Evolutionary conservation across 2,888 invertebrate species (phyloP).

Genomic region (Lycocerus yunnanus): DNA sequence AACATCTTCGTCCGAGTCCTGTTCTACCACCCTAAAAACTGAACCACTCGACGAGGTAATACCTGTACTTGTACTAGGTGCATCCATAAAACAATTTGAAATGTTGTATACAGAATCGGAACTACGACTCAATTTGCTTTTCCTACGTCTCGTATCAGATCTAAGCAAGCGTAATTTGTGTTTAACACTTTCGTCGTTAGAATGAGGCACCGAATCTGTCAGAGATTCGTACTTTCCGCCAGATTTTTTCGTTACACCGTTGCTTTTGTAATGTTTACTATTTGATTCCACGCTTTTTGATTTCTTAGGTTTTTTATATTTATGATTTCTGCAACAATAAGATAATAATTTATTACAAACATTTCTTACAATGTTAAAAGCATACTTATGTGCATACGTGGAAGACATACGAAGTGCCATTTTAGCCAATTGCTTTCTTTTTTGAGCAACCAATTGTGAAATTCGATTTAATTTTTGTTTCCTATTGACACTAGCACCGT

Average conservation of each 20-base stretch:
- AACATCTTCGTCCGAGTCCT: conserved; percentile 66
- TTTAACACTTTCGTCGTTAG: neutral
- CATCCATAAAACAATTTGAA: conserved; percentile 59
- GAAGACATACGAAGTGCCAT: conserved; percentile 64
- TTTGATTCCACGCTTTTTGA: conserved; percentile 37
- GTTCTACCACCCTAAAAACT: conserved; percentile 56
- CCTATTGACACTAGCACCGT: conserved; percentile 30
- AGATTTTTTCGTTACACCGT: conserved; percentile 35
- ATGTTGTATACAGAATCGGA: conserved; percentile 42
- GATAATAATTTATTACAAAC: neutral
- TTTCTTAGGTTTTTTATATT: conserved; percentile 38
- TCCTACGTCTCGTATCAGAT: conserved; percentile 8
- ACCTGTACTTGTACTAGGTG: conserved; percentile 72
- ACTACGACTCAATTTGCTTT: conserved; percentile 32
- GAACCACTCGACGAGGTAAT: conserved; percentile 47
- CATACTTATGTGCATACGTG: conserved; percentile 48
- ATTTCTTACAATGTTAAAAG: neutral
- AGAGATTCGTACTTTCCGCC: conserved; percentile 14
- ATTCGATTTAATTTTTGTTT: conserved; percentile 64
- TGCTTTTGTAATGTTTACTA: conserved; percentile 40
- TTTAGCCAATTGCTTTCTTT: conserved; percentile 68
- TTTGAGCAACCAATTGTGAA: conserved; percentile 73
- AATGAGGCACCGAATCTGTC: neutral
- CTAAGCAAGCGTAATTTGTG: neutral
- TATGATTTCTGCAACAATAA: conserved; percentile 37